A percentile compares a stretch with the other conserved stretches of the same genome.
Evolutionary conservation across 92 coral and sea anemone genomes (phyloP).

Genomic region (Scolanthus callimorphus): DNA sequence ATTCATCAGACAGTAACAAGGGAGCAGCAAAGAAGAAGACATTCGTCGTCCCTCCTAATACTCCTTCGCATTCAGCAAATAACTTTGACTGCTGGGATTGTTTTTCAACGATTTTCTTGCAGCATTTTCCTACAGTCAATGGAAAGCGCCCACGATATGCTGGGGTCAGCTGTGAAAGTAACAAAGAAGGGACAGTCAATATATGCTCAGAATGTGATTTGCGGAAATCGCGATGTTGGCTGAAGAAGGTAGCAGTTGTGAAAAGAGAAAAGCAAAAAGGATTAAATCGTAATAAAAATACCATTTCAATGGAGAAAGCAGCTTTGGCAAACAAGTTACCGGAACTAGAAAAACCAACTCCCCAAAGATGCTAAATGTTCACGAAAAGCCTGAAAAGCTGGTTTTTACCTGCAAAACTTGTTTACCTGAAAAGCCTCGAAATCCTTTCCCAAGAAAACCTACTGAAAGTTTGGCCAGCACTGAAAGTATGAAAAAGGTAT

Average conservation of each 20-base stretch:
- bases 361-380: background rate
- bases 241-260: background rate
- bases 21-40: too few relatives aligned
- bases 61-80: slow-evolving; percentile 7
- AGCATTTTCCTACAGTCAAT: slow-evolving; percentile 7
- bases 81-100: slow-evolving; percentile 33
- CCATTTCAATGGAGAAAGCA: background rate
- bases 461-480: background rate
- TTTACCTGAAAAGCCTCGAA: slow-evolving; percentile 15
- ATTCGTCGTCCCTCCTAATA: slow-evolving; percentile 29
- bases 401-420: background rate
- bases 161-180: background rate
- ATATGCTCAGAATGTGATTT: background rate
- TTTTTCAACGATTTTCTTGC: slow-evolving; percentile 24
- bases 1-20: too few relatives aligned
- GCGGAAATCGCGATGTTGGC: background rate
- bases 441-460: slow-evolving; percentile 5
- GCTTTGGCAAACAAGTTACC: background rate
- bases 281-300: too few relatives aligned
- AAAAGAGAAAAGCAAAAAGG: background rate
- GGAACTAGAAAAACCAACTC: background rate
- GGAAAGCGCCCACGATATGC: background rate
- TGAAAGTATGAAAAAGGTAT: slow-evolving; percentile 1
- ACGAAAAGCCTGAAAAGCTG: too few relatives aligned
- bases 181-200: background rate